Evolutionary conservation across 2,888 invertebrate genomes (phyloP).

Genomic region (Oscheius onirici): DNA sequence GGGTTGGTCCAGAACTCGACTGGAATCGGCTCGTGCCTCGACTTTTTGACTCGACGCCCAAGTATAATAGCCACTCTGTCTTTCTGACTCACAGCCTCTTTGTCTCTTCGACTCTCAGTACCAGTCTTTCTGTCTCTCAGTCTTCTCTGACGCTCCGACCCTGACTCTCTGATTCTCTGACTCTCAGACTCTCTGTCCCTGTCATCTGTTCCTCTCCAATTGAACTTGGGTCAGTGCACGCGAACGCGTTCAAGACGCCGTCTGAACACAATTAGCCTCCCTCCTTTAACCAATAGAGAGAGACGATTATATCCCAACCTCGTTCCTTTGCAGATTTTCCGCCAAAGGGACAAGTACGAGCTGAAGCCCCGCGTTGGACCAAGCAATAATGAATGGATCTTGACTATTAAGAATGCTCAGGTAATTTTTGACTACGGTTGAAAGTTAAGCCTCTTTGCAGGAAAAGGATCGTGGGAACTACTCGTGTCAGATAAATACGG

Average conservation of each 20-base stretch:
- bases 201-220: not conserved
- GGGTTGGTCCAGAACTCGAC: no score
- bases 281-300: not conserved
- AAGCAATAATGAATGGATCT: conserved; percentile 87
- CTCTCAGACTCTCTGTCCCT: no score
- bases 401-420: conserved; percentile 87
- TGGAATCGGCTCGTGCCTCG: no score
- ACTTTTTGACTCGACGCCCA: no score
- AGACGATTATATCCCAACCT: conserved; percentile 1
- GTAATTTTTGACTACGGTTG: conserved; percentile 32
- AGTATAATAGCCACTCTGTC: no score
- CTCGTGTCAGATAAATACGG: conserved; percentile 78
- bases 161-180: no score
- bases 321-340: conserved; percentile 65
- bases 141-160: no score
- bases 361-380: conserved; percentile 72
- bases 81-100: no score
- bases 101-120: no score
- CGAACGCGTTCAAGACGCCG: conserved; percentile 32
- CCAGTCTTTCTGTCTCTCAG: no score
- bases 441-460: conserved; percentile 39
- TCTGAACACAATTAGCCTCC: conserved; percentile 24
- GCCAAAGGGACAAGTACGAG: conserved; percentile 68
- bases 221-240: conserved; percentile 24
- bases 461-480: conserved; percentile 90